A percentile compares a stretch with the other conserved stretches of the same genome.
These are phyloP conservation scores for Tyto alba DNA, from an alignment of 2,113 vertebrate genomes.

Conservation along the genomic window DNA sequence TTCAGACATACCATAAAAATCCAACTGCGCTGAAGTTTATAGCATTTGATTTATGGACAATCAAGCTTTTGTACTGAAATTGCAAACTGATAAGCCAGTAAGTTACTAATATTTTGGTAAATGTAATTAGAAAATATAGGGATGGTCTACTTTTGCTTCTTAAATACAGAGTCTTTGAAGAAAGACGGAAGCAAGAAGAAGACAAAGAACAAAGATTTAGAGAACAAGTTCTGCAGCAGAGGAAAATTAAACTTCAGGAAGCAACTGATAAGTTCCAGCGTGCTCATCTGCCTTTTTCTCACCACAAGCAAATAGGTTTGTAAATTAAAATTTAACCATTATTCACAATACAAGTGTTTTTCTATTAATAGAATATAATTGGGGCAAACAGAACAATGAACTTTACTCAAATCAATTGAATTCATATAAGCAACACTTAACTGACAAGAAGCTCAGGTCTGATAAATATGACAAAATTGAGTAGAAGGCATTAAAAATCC, in stretches of 20 bases:
- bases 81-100: background rate
- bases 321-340: background rate
- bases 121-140: background rate
- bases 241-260: slow-evolving; percentile 81
- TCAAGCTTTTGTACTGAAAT: slow-evolving; percentile 4
- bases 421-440: background rate
- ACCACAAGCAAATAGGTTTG: slow-evolving; percentile 75
- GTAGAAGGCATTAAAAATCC: background rate
- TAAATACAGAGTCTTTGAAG: slow-evolving; percentile 82
- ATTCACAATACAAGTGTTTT: background rate
- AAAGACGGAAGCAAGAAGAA: slow-evolving; percentile 78
- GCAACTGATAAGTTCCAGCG: slow-evolving; percentile 88
- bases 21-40: background rate
- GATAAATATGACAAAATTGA: background rate
- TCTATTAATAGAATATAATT: background rate
- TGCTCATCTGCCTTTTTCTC: slow-evolving; percentile 76
- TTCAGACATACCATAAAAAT: background rate
- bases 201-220: slow-evolving; percentile 79
- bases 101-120: background rate
- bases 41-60: background rate
- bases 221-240: slow-evolving; percentile 82
- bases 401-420: background rate
- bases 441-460: background rate
- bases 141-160: background rate
- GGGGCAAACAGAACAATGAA: background rate